A percentile compares a stretch with the other conserved stretches of the same genome.
Evolutionary conservation across 1,140 invertebrate genomes (phyloP).

Genomic region (Musca domestica): DNA sequence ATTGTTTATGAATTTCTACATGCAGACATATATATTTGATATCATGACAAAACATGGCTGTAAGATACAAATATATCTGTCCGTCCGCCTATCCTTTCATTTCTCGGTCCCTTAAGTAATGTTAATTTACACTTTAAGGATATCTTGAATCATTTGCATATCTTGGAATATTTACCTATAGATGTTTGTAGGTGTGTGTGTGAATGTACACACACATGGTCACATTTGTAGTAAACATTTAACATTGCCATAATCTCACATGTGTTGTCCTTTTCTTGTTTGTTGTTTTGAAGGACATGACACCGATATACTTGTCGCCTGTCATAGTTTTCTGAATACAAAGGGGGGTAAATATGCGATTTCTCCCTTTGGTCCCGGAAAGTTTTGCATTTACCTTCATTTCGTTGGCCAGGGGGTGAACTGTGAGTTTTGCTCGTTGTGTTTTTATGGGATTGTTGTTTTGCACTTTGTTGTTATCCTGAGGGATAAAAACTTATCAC

Average conservation of each 20-base stretch:
- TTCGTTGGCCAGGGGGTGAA: not conserved
- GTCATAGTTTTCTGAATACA: not conserved
- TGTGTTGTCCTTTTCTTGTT: not conserved
- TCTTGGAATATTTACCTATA: too few relatives aligned
- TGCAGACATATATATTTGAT: too few relatives aligned
- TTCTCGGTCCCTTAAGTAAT: not conserved
- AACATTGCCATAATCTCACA: conserved; percentile 1
- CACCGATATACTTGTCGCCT: conserved; percentile 20
- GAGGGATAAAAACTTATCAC: conserved; percentile 14
- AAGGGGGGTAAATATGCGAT: too few relatives aligned
- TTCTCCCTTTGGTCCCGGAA: not conserved
- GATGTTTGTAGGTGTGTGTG: too few relatives aligned
- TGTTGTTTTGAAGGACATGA: conserved; percentile 13
- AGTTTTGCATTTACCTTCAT: not conserved
- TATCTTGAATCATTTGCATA: too few relatives aligned
- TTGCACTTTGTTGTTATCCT: conserved; percentile 2
- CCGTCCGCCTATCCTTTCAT: too few relatives aligned
- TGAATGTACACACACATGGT: not conserved
- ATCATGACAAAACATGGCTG: too few relatives aligned
- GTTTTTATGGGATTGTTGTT: not conserved
- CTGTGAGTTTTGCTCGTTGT: not conserved
- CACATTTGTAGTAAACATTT: not conserved
- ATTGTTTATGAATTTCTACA: too few relatives aligned
- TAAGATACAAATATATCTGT: too few relatives aligned
- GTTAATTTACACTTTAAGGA: conserved; percentile 14